Evolutionary conservation across 2,888 invertebrate genomes (phyloP).

Genomic region (Noctua fimbriata): DNA sequence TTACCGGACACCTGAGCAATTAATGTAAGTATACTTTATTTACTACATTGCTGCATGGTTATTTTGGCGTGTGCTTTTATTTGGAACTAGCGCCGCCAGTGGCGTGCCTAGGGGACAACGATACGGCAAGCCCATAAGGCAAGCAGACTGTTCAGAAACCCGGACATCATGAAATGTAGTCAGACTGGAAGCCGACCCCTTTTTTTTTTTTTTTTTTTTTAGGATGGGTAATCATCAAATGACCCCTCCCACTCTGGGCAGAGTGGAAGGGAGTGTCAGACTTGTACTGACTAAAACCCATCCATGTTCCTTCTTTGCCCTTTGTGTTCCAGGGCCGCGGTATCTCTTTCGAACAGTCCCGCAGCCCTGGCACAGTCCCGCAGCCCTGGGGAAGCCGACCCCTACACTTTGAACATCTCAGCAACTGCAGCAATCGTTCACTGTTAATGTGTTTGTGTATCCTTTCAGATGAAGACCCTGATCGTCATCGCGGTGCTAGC

Average conservation of each 20-base stretch:
- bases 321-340: too few species aligned
- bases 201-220: too few species aligned
- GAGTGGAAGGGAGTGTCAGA: too few species aligned
- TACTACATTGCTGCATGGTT: not conserved
- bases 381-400: not conserved
- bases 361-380: too few species aligned
- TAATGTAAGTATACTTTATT: conserved; percentile 6
- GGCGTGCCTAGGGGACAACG: too few species aligned
- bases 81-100: not conserved
- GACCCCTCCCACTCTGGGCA: too few species aligned
- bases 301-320: too few species aligned
- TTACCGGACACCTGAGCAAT: not conserved
- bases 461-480: conserved; percentile 7
- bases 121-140: too few species aligned
- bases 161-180: not conserved
- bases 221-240: too few species aligned
- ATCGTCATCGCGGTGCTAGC: not conserved
- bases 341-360: too few species aligned
- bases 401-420: not conserved
- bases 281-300: too few species aligned
- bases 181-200: not conserved
- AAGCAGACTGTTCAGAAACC: too few species aligned
- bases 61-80: not conserved
- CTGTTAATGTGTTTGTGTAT: not conserved
- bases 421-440: not conserved